phyloP scores from a whole-genome alignment of 2,888 invertebrate species.

The Crossocerus cetratus region DNA sequence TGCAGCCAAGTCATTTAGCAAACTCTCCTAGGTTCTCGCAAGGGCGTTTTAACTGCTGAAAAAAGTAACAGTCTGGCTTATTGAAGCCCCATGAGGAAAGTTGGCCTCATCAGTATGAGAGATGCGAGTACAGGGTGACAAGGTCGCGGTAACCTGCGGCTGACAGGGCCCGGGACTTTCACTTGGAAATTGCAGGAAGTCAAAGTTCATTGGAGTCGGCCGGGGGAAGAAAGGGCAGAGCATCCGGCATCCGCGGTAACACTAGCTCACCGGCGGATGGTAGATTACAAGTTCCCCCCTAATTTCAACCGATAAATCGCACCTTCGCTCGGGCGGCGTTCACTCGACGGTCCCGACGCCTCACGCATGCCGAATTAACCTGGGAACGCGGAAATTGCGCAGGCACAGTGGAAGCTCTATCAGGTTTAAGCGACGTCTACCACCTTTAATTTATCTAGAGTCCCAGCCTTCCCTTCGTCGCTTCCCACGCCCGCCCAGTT shows the following conservation, averaged over 20 bases:
- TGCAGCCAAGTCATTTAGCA: no score
- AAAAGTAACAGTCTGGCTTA: no score
- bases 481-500: no score
- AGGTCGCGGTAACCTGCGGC: background rate
- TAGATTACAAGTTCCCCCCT: slow-evolving; percentile 60
- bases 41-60: no score
- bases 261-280: slow-evolving; percentile 57
- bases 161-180: slow-evolving; percentile 22
- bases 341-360: slow-evolving; percentile 41
- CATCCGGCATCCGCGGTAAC: slow-evolving; percentile 8
- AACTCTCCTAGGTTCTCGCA: no score
- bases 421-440: slow-evolving; percentile 40
- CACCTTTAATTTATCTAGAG: slow-evolving; percentile 49
- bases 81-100: background rate
- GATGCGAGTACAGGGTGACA: slow-evolving; percentile 14
- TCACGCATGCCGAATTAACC: slow-evolving; percentile 52
- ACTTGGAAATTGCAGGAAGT: slow-evolving; percentile 8
- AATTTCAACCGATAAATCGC: slow-evolving; percentile 61
- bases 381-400: slow-evolving; percentile 46
- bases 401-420: slow-evolving; percentile 48
- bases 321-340: slow-evolving; percentile 26
- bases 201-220: slow-evolving; percentile 13
- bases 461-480: slow-evolving; percentile 28
- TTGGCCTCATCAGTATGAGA: background rate
- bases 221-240: slow-evolving; percentile 2